Evolutionary conservation across 2,888 invertebrate genomes (phyloP).

Genomic region (Schizotus pectinicornis): DNA sequence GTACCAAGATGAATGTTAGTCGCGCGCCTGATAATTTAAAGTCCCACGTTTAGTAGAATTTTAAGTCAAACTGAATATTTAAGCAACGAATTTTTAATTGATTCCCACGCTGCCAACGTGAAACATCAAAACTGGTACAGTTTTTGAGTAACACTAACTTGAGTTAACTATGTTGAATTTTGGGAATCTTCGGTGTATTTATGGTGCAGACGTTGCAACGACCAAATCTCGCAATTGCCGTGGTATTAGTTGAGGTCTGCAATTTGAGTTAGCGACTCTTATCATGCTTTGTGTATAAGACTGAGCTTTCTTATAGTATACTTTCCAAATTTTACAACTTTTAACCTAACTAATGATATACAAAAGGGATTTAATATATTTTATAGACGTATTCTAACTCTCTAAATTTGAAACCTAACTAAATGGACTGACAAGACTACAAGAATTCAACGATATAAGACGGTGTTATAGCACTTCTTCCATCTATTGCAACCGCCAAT

Average conservation of each 20-base stretch:
- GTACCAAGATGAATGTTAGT: not conserved
- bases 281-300: conserved; percentile 44
- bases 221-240: too few relatives aligned
- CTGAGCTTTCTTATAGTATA: conserved; percentile 42
- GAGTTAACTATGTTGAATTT: not conserved
- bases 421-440: conserved; percentile 21
- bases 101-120: not conserved
- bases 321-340: too few relatives aligned
- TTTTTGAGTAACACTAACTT: not conserved
- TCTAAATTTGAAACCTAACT: conserved; percentile 15
- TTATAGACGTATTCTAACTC: not conserved
- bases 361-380: not conserved
- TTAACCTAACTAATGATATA: not conserved
- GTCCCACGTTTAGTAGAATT: conserved; percentile 10
- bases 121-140: not conserved
- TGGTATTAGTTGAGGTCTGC: too few relatives aligned
- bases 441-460: conserved; percentile 34
- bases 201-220: not conserved
- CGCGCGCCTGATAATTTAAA: not conserved
- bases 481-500: conserved; percentile 37
- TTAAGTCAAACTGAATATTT: conserved; percentile 35
- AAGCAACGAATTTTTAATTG: conserved; percentile 35
- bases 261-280: not conserved
- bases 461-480: conserved; percentile 42
- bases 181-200: conserved; percentile 1